Percentiles rank a stretch among this genome's conserved stretches.
phyloP scores from a whole-genome alignment of 2,113 vertebrate species.

The Crotalus helleri region DNA sequence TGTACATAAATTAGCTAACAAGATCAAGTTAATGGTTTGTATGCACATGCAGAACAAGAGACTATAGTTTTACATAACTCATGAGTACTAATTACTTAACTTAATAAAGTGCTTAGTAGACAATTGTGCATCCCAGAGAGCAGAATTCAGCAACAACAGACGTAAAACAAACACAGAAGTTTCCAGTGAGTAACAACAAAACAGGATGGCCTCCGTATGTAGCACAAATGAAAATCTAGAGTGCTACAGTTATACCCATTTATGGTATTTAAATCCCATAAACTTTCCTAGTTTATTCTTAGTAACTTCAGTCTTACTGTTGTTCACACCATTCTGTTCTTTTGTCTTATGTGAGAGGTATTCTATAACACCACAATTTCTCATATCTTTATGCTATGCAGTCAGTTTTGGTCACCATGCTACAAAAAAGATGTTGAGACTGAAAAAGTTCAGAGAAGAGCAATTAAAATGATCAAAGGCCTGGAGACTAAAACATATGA shows the following conservation, averaged over 20 bases:
- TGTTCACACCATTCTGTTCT: neutral
- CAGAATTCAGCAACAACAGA: neutral
- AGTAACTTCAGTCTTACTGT: neutral
- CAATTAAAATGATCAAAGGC: too few relatives aligned
- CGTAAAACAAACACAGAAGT: neutral
- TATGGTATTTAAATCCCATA: neutral
- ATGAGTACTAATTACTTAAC: rapidly evolving
- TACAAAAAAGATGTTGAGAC: too few relatives aligned
- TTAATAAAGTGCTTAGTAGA: neutral
- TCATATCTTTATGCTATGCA: neutral
- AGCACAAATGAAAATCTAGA: neutral
- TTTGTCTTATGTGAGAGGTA: neutral
- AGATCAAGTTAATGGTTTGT: neutral
- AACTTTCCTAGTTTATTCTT: neutral
- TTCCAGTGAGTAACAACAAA: neutral
- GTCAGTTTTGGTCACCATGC: too few relatives aligned
- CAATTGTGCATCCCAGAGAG: too few relatives aligned
- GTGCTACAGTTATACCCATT: neutral
- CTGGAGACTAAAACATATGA: too few relatives aligned
- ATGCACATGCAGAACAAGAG: neutral
- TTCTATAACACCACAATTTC: neutral
- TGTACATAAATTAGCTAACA: neutral
- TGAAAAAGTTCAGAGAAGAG: too few relatives aligned
- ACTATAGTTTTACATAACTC: neutral
- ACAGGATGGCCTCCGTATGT: neutral